Evolutionary conservation across 2,797 vertebrate genomes (phyloP).

Genomic region (Argya squamiceps): DNA sequence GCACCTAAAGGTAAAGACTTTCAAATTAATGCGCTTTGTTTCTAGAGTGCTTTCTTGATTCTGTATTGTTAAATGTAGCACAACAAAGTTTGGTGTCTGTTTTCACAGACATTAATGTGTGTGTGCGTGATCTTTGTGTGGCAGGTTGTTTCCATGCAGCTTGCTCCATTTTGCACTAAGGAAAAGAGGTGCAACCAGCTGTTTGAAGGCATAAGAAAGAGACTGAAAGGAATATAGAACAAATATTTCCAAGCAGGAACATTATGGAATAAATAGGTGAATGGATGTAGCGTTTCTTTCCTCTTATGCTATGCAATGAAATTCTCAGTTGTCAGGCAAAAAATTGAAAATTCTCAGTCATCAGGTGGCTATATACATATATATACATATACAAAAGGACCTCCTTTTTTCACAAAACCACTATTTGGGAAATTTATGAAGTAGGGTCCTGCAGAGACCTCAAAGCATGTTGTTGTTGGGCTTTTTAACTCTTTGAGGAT

Average conservation of each 20-base stretch:
- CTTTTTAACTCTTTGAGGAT: neutral
- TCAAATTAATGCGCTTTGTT: neutral
- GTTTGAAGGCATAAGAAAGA: neutral
- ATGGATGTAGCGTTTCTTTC: neutral
- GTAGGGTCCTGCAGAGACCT: neutral
- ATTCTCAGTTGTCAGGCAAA: neutral
- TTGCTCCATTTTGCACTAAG: neutral
- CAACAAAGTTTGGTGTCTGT: neutral
- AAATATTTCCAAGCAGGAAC: neutral
- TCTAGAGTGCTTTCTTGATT: neutral
- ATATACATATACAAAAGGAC: rapidly evolving
- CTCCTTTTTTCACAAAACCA: neutral
- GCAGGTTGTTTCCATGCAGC: neutral
- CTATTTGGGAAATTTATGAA: neutral
- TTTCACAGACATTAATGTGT: neutral
- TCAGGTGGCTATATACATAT: neutral
- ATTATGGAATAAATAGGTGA: neutral
- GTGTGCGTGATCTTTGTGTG: rapidly evolving
- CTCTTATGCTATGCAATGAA: neutral
- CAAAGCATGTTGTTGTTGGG: neutral
- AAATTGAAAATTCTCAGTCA: neutral
- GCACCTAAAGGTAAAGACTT: neutral
- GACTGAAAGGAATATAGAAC: neutral
- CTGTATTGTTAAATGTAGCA: neutral
- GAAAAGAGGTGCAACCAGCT: neutral